Percentiles rank a stretch among this genome's conserved stretches.
Conservation (phyloP, 2,888 invertebrate species). For the Ditula angustiorana region DNA sequence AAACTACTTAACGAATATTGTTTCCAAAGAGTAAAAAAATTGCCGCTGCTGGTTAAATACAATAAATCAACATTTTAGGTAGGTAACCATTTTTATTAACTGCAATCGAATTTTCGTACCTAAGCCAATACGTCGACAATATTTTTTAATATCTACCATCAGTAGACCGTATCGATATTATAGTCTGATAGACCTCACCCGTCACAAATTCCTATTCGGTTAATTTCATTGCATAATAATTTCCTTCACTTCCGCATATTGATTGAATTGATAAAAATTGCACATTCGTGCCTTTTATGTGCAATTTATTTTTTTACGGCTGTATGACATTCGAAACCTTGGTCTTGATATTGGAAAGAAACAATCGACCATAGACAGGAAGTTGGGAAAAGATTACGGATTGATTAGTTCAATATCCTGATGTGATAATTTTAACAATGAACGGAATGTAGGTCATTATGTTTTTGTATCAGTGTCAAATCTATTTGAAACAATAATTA, state of each 20-base stretch:
- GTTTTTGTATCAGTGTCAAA: constrained; percentile 28
- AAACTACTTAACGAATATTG: no score
- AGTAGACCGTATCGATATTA: background rate
- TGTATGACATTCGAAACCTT: constrained; percentile 36
- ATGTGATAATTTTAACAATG: constrained; percentile 29
- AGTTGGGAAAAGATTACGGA: constrained; percentile 33
- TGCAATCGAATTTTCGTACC: no score
- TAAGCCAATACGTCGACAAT: no score
- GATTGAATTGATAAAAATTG: constrained; percentile 29
- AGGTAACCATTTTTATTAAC: no score
- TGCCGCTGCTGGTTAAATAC: no score
- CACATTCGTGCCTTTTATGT: constrained; percentile 37
- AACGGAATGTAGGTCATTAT: constrained; percentile 32
- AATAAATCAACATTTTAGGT: no score
- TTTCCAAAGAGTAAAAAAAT: no score
- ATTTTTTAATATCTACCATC: no score
- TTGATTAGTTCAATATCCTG: constrained; percentile 38
- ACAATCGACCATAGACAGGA: constrained; percentile 38
- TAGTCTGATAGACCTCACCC: background rate
- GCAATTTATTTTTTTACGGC: constrained; percentile 32
- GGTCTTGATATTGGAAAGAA: constrained; percentile 39
- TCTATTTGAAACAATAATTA: constrained; percentile 23
- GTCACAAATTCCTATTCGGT: background rate
- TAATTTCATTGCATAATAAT: constrained; percentile 14
- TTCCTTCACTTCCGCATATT: constrained; percentile 24